phyloP scores from a whole-genome alignment of 2,113 vertebrate genomes.

The Grus americana region DNA sequence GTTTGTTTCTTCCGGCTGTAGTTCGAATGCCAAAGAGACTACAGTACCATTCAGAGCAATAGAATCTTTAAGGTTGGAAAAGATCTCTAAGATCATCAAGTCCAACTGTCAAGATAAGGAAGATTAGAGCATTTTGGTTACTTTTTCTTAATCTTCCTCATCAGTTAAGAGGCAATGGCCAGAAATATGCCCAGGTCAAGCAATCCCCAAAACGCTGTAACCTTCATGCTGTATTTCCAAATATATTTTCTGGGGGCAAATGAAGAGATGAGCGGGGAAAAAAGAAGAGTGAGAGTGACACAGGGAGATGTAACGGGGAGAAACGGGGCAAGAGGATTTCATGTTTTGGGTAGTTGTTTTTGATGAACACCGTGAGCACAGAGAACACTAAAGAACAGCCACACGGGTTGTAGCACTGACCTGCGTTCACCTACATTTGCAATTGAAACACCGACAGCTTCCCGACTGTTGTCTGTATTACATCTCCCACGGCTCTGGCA shows the following conservation, averaged over 20 bases:
- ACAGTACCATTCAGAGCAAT: not conserved
- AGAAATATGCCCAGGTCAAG: not conserved
- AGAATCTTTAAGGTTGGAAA: too few species aligned
- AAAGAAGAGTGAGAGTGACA: not conserved
- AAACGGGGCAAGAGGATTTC: not conserved
- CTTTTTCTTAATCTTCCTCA: not conserved
- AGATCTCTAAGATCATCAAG: too few species aligned
- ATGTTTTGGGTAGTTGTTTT: not conserved
- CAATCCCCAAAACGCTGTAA: not conserved
- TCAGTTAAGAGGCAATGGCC: not conserved
- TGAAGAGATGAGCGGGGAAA: not conserved
- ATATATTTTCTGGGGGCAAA: not conserved
- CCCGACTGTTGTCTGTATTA: not conserved
- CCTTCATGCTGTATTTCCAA: not conserved
- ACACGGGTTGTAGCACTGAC: fast-evolving
- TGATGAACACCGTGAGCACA: not conserved
- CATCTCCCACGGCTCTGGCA: not conserved
- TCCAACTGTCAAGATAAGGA: not conserved
- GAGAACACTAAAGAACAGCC: not conserved
- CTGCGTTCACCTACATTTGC: not conserved
- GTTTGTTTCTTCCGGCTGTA: not conserved
- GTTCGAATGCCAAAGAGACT: not conserved
- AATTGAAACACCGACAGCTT: not conserved
- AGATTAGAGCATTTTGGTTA: not conserved
- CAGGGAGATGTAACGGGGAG: not conserved